Base-by-base conservation (phyloP, 2,113 vertebrate genomes). In the Nothobranchius furzeri region DNA sequence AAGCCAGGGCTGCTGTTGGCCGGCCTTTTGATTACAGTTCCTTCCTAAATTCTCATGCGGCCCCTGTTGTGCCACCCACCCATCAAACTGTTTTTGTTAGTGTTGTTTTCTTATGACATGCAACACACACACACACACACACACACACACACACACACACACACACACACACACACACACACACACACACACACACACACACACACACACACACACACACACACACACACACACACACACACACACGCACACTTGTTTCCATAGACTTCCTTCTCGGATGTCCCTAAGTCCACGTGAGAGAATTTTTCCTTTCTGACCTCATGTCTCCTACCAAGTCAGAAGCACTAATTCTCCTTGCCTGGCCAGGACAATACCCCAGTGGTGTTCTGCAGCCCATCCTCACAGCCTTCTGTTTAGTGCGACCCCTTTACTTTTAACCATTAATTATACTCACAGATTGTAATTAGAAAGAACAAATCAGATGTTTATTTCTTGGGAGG, bases 231-330 rank as follows among this genome's bases (percentile, higher is more conserved):
- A 2, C 30, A 30, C 30, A 4, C 30, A 30, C 30, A 25, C 48
- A 25, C 71, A 58, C 64, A 25, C 9, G 6, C 68, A 68, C 54
- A 24, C 65, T 42, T 15, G 12, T 67, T 69, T 75, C 58, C 79
- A 70, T 63, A 74, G 60, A 69, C 70, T 83, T 84, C 73, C 82
- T 86, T 70, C 76, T 73, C 84, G 67, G 76, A 80, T 82, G 86
- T 82, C 74, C 74, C 75, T 11, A 52, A 7, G 70, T 89, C 77
- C 79, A 79, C 89, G 82, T 79, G 77, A 88, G 83, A 82, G 83
- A 30, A 92, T 90, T 86, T 92, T 91, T 92, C 85, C 78, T 49
- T 51, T 72, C 87, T 93, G 90, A 93, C 89, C 77, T 92, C 85
- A 92, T 81, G 87, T 92, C 89, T 90, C 75, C 53, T 17, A 57